A percentile compares a stretch with the other conserved stretches of the same genome.
phyloP scores from a whole-genome alignment of 2,113 vertebrate species.

The Seriola dumerili region DNA sequence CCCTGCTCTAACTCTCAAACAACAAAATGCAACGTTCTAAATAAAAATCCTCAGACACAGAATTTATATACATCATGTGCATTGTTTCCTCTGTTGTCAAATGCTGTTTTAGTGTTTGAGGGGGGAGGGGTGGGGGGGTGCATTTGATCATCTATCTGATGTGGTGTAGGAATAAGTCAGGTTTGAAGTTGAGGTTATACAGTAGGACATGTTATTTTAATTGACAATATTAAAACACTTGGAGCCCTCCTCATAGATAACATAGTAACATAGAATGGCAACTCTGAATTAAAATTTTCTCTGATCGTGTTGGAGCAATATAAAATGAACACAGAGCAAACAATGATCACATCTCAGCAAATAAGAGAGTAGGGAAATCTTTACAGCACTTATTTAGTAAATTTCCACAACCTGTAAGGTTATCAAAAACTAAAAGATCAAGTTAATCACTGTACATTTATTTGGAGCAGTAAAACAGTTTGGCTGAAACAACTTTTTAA shows the following conservation, averaged over 20 bases:
- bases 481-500: slow-evolving; percentile 10
- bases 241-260: not conserved
- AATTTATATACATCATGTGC: not conserved
- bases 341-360: not conserved
- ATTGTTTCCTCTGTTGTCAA: slow-evolving; percentile 10
- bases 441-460: slow-evolving; percentile 3
- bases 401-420: not conserved
- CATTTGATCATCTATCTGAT: not conserved
- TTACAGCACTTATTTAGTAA: not conserved
- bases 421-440: slow-evolving; percentile 4
- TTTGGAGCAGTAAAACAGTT: slow-evolving; percentile 16
- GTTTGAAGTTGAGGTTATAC: not conserved
- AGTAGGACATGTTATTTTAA: not conserved
- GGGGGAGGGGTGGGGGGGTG: too few relatives aligned
- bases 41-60: not conserved
- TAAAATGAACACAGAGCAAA: not conserved
- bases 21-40: not conserved
- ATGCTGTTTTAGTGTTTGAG: too few relatives aligned
- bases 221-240: not conserved
- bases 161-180: not conserved
- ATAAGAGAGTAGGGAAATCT: not conserved
- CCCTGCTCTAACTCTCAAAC: not conserved
- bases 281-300: not conserved
- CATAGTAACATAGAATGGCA: not conserved
- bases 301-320: not conserved